Base-by-base conservation (phyloP, 2,888 invertebrate species). In the Xanthorhoe designata region DNA sequence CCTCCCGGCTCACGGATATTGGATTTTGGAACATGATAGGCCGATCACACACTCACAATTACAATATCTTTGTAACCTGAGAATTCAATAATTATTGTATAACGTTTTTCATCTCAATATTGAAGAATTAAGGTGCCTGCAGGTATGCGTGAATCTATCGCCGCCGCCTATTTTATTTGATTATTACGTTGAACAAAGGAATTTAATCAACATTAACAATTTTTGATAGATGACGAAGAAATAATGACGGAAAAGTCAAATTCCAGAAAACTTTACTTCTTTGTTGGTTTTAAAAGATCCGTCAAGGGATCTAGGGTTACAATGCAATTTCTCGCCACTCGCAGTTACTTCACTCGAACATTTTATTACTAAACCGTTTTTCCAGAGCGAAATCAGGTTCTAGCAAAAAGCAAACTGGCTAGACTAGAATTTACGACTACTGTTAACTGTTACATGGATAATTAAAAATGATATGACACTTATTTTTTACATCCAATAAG, bases 301-400 rank as follows among this genome's bases (percentile, higher is more conserved):
- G 50, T 62, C 55, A 50, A 32, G 55, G 55, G 61, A 56, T 62
- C 29, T 61, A 55, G 24, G 29, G 61, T 17, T 47, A 57, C 55
- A 68, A 64, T 70, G 68, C 66, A 70, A 68, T 70, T 70, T 63
- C 61, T 67, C 56, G 55, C 54, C 54, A 58, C 64, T 65, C 58
- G 61, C 35, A 53, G 42, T 61, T 66, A 63, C 54, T 69, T 61
- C 62, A 54, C 47, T 54, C 59, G 45, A 58, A 56, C 61, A 64
- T 68, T 68, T 55, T 60, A 32, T 32, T 54, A 64, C 66, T 56
- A 55, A 52, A 57, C 49, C 45, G 68, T 64, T 69, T 66, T 68
- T 62, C 61, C 45, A 61, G 42, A 64, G 45, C 59, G 38, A 66
- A 62, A 63, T 63, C 29, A 38, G 47, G 53, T 63, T 45, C 18